These are phyloP conservation scores for Lumbricus terrestris DNA, from an alignment of 2,888 invertebrate genomes.

Conservation along the genomic window DNA sequence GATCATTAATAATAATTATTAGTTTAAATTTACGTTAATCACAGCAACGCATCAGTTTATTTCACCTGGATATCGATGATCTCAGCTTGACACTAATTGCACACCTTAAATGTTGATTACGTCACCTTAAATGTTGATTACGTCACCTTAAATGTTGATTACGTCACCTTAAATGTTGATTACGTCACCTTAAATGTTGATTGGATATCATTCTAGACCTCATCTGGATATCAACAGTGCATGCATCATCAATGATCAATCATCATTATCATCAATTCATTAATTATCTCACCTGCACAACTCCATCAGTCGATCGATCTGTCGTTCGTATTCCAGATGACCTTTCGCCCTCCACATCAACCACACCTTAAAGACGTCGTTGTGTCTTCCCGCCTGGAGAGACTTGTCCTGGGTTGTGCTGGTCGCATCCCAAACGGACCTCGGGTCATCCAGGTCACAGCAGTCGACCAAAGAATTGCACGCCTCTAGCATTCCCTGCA, in stretches of 20 bases:
- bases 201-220: no score
- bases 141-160: no score
- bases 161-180: no score
- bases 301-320: slow-evolving; percentile 91
- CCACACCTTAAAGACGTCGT: slow-evolving; percentile 99
- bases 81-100: no score
- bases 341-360: slow-evolving; percentile 96
- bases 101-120: no score
- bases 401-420: slow-evolving; percentile 91
- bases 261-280: no score
- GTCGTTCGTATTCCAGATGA: slow-evolving; percentile 72
- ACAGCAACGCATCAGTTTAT: no score
- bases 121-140: no score
- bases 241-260: slow-evolving; percentile 49
- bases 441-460: slow-evolving; percentile 98
- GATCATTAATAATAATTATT: no score
- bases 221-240: slow-evolving; percentile 42
- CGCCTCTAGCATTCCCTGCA: slow-evolving; percentile 86
- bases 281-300: slow-evolving; percentile 76
- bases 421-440: slow-evolving; percentile 93
- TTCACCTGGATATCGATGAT: slow-evolving; percentile 27
- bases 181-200: no score
- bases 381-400: slow-evolving; percentile 97
- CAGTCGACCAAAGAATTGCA: slow-evolving; percentile 93
- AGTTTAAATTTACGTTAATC: no score